Conservation (phyloP, 2,797 vertebrate species). For the Semotilus atromaculatus region DNA sequence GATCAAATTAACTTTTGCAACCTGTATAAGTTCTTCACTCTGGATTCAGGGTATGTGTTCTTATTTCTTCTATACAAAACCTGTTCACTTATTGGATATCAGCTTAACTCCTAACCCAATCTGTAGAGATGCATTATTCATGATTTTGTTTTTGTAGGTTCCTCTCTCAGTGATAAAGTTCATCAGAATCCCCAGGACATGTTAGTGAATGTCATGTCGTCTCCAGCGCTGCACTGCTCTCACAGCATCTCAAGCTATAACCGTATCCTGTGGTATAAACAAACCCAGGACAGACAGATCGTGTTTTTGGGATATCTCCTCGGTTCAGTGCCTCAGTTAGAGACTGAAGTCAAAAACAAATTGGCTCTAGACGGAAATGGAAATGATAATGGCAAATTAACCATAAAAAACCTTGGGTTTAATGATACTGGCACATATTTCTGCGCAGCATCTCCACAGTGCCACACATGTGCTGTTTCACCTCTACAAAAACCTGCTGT, state of each 20-base stretch:
- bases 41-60: constrained; percentile 58
- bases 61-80: neutral
- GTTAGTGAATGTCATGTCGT: constrained; percentile 35
- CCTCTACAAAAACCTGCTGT: constrained; percentile 36
- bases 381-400: neutral
- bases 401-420: constrained; percentile 14
- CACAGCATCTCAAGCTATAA: constrained; percentile 33
- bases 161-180: constrained; percentile 11
- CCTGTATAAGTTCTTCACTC: constrained; percentile 39
- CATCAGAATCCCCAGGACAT: constrained; percentile 54
- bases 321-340: neutral
- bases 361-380: neutral
- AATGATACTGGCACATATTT: constrained; percentile 50
- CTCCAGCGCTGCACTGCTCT: constrained; percentile 18
- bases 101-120: neutral
- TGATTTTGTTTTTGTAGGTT: constrained; percentile 38
- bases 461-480: neutral
- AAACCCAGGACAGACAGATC: neutral
- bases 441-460: constrained; percentile 53
- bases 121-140: neutral
- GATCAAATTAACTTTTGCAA: constrained; percentile 27
- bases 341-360: neutral
- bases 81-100: neutral
- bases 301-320: constrained; percentile 34
- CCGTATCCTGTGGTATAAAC: constrained; percentile 51